Percentiles rank a stretch among this genome's conserved stretches.
phyloP scores from a whole-genome alignment of 2,888 invertebrate species.

The Autographa gamma region DNA sequence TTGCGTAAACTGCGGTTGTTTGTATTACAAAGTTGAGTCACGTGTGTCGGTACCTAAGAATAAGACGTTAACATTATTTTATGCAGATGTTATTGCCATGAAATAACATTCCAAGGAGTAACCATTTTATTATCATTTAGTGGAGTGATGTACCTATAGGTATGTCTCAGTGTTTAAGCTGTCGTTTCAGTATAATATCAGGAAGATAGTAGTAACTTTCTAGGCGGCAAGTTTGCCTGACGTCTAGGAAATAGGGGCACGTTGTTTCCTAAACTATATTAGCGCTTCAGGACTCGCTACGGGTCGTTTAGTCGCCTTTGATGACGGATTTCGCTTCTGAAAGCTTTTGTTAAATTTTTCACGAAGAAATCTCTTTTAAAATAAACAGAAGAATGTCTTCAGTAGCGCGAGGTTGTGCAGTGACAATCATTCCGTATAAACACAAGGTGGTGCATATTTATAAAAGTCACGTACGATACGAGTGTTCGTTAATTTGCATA shows the following conservation, averaged over 20 bases:
- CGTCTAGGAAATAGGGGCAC: constrained; percentile 63
- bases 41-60: constrained; percentile 11
- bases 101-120: constrained; percentile 36
- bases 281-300: constrained; percentile 75
- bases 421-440: constrained; percentile 45
- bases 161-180: constrained; percentile 35
- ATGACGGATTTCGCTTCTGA: constrained; percentile 84
- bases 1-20: constrained; percentile 15
- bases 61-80: constrained; percentile 40
- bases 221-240: constrained; percentile 57
- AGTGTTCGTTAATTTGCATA: neutral
- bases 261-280: constrained; percentile 80
- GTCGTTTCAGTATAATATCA: constrained; percentile 38
- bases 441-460: neutral
- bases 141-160: constrained; percentile 19
- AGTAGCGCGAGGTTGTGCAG: constrained; percentile 64
- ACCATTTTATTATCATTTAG: constrained; percentile 35
- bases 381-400: constrained; percentile 71
- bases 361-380: constrained; percentile 73
- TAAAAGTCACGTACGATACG: neutral
- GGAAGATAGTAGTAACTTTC: constrained; percentile 58
- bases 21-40: constrained; percentile 31
- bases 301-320: constrained; percentile 81
- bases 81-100: constrained; percentile 35
- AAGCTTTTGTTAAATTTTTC: constrained; percentile 83